These are phyloP conservation scores for Sceloporus undulatus DNA, from an alignment of 2,113 vertebrate genomes.

Conservation along the genomic window DNA sequence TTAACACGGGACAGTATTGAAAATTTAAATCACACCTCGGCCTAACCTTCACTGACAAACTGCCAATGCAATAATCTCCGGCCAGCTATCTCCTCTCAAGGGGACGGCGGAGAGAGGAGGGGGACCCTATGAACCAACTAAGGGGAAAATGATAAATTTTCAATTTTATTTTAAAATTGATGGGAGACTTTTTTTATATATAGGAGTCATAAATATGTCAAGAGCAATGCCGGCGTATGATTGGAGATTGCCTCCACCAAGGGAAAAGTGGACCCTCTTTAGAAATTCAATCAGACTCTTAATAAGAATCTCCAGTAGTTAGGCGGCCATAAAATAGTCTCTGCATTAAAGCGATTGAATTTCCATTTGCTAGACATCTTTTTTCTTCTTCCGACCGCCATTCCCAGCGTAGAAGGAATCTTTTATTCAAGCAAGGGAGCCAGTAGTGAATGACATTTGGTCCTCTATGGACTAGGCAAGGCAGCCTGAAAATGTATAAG, in stretches of 20 bases:
- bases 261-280: conserved; percentile 73
- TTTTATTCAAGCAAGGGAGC: conserved; percentile 53
- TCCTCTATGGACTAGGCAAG: background rate
- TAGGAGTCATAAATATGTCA: conserved; percentile 85
- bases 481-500: background rate
- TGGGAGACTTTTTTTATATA: conserved; percentile 83
- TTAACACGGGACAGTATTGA: conserved; percentile 75
- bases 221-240: conserved; percentile 77
- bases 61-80: conserved; percentile 72
- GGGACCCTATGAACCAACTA: conserved; percentile 69
- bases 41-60: conserved; percentile 72
- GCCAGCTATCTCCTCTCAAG: conserved; percentile 76
- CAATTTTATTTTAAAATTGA: conserved; percentile 87
- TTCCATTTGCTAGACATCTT: conserved; percentile 74
- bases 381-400: conserved; percentile 48
- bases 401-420: conserved; percentile 51
- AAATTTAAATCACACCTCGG: conserved; percentile 79
- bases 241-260: conserved; percentile 74
- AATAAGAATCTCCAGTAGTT: conserved; percentile 74
- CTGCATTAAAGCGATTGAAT: conserved; percentile 79
- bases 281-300: conserved; percentile 80
- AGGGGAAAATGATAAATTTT: conserved; percentile 82
- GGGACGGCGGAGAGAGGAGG: conserved; percentile 26
- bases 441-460: conserved; percentile 42
- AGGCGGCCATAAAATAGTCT: conserved; percentile 73